A percentile compares a stretch with the other conserved stretches of the same genome.
Conservation (phyloP, 2,888 invertebrate species). For the Nycteola revayana region DNA sequence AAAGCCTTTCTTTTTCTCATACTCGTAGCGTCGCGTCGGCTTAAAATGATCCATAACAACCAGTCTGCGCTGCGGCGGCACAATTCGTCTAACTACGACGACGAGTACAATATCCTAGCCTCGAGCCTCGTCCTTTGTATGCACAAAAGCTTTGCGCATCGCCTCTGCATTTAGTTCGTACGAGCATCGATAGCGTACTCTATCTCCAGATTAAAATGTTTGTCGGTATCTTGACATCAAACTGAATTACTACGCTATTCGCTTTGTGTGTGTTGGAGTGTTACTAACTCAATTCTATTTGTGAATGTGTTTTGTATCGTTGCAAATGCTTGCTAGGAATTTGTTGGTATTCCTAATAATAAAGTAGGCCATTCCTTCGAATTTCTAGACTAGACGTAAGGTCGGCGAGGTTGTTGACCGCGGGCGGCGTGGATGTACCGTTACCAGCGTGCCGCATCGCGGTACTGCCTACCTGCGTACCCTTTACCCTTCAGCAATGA, state of each 20-base stretch:
- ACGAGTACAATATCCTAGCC: constrained; percentile 12
- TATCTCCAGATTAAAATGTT: constrained; percentile 30
- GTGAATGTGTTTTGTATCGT: too few relatives aligned
- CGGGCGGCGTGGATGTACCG: constrained; percentile 60
- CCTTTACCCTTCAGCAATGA: constrained; percentile 40
- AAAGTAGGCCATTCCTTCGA: constrained; percentile 68
- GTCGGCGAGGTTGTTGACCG: constrained; percentile 72
- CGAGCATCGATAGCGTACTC: constrained; percentile 19
- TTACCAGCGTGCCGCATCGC: constrained; percentile 52
- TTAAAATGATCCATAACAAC: too few relatives aligned
- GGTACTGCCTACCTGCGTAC: constrained; percentile 46
- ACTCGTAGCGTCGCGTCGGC: too few relatives aligned
- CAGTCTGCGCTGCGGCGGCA: too few relatives aligned
- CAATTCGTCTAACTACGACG: too few relatives aligned
- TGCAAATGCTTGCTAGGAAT: neutral
- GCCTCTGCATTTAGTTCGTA: constrained; percentile 38
- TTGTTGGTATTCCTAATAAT: neutral
- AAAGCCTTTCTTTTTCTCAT: too few relatives aligned
- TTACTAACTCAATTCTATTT: too few relatives aligned
- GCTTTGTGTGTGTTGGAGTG: constrained; percentile 6
- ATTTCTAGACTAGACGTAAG: constrained; percentile 67
- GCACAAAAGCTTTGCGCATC: constrained; percentile 42
- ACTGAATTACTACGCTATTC: constrained; percentile 13
- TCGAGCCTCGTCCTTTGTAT: constrained; percentile 42
- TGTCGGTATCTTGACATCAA: constrained; percentile 18